phyloP scores from a whole-genome alignment of 2,888 invertebrate species.

The Gastrophysa polygoni region DNA sequence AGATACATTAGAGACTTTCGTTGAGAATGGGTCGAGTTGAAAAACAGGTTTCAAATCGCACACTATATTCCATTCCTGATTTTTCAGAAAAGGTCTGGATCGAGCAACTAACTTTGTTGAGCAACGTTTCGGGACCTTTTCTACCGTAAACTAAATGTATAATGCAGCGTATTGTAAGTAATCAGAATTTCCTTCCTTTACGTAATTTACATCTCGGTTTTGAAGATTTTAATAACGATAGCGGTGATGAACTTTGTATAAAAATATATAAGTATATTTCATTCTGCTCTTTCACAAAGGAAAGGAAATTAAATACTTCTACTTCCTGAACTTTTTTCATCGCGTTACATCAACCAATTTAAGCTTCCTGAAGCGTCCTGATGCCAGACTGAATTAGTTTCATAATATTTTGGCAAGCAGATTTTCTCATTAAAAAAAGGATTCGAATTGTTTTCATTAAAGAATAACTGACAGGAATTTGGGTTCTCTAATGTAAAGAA shows the following conservation, averaged over 20 bases:
- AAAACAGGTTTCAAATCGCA: too few relatives aligned
- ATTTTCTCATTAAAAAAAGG: background rate
- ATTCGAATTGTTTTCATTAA: background rate
- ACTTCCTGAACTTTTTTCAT: conserved; percentile 14
- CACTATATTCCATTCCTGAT: too few relatives aligned
- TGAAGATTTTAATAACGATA: conserved; percentile 36
- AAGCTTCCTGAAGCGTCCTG: conserved; percentile 1
- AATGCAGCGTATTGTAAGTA: too few relatives aligned
- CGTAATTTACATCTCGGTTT: conserved; percentile 30
- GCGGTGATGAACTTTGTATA: conserved; percentile 26
- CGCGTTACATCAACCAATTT: conserved; percentile 7
- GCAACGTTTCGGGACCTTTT: too few relatives aligned
- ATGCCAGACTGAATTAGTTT: conserved; percentile 7
- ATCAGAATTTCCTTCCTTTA: conserved; percentile 31
- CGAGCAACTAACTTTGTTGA: too few relatives aligned
- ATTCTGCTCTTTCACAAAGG: conserved; percentile 25
- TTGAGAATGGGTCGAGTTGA: too few relatives aligned
- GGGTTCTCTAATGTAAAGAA: background rate
- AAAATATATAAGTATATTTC: conserved; percentile 26
- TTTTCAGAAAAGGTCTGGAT: too few relatives aligned
- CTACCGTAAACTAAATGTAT: too few relatives aligned
- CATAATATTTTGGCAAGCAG: conserved; percentile 3
- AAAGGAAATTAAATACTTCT: conserved; percentile 25
- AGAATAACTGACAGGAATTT: background rate
- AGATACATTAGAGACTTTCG: too few relatives aligned